Base-by-base conservation (phyloP, 2,888 invertebrate species). In the Choreutis nemorana region DNA sequence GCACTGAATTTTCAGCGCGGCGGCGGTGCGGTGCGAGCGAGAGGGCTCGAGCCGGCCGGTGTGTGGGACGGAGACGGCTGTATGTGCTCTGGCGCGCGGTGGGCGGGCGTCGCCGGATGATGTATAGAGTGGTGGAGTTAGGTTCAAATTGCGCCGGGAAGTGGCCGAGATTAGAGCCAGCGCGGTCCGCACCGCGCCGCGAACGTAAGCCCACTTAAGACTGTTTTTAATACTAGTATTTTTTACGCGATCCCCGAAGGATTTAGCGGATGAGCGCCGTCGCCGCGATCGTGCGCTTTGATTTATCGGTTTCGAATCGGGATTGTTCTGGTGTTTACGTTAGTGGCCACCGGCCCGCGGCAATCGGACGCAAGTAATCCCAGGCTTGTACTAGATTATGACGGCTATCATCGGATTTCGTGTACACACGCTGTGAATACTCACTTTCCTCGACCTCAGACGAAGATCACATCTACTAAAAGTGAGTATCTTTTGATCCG, bases 41-140 rank as follows among this genome's bases (percentile, higher is more conserved):
- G 36, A 44, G 55, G 32, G 36, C 31, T 42, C 45, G 39, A 28
- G 22, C 4, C 18, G 8, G 11, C 5, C 1, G 5, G 26, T 6
- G 33, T 2, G 61, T 32, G 52, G 32, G 61, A 72, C 48, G 23
- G 65, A 50, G 72, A 65, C 42, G 45, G 26, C 5, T 18, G 18
- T 18, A 41, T 40, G 43, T 31, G 42, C 42, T 57, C 58, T 60
- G 70, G 65, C 71, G 64, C 75, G 79, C 79, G 82, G 77, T 72
- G 75, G 73, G 71, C 64, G 61, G 61, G 81, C 83, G 37, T 43
- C 58, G 56, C 57, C 61, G 61, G 82, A 83, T 85, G 85, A 85
- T 85, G 84, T 85, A 85, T 85, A 84, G 85, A 85, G 84, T 83
- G 81, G 82, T 81, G 83, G 85, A 84, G 84, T 85, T 85, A 85